Evolutionary conservation across 1,140 invertebrate species (phyloP).

Genomic region (Helicoverpa zea): DNA sequence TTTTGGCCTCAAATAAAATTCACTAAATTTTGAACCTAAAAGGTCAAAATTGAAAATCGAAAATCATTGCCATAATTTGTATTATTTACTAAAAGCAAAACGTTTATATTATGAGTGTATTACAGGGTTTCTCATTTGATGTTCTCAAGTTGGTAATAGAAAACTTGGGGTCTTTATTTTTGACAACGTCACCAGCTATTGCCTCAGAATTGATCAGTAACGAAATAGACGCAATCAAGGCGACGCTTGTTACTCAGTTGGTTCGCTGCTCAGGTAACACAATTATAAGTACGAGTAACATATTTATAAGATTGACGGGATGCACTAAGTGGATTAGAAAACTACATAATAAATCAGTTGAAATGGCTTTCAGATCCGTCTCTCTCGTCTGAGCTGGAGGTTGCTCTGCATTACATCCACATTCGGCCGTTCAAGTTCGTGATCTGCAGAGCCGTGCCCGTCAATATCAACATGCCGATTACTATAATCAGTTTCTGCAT

Average conservation of each 20-base stretch:
- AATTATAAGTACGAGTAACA: background rate
- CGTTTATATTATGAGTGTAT: background rate
- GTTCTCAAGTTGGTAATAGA: background rate
- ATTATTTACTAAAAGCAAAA: too few relatives aligned
- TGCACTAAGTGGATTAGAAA: too few relatives aligned
- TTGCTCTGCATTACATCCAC: conserved; percentile 10
- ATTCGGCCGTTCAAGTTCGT: conserved; percentile 3
- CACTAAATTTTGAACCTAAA: too few relatives aligned
- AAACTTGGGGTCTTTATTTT: background rate
- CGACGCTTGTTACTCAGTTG: background rate
- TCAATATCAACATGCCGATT: conserved; percentile 9
- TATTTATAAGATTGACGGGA: too few relatives aligned
- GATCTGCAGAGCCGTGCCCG: background rate
- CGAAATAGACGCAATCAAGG: conserved; percentile 9
- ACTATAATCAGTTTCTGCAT: background rate
- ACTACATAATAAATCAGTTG: too few relatives aligned
- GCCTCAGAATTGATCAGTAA: background rate
- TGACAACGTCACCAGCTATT: background rate
- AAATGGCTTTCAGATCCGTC: conserved; percentile 18
- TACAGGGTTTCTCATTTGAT: background rate
- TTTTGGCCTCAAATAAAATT: background rate
- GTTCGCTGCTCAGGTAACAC: conserved; percentile 18
- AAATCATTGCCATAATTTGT: too few relatives aligned
- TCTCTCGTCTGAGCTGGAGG: conserved; percentile 19
- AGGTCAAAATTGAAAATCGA: too few relatives aligned